phyloP scores from a whole-genome alignment of 2,797 vertebrate species.

The Scleropages formosus region DNA sequence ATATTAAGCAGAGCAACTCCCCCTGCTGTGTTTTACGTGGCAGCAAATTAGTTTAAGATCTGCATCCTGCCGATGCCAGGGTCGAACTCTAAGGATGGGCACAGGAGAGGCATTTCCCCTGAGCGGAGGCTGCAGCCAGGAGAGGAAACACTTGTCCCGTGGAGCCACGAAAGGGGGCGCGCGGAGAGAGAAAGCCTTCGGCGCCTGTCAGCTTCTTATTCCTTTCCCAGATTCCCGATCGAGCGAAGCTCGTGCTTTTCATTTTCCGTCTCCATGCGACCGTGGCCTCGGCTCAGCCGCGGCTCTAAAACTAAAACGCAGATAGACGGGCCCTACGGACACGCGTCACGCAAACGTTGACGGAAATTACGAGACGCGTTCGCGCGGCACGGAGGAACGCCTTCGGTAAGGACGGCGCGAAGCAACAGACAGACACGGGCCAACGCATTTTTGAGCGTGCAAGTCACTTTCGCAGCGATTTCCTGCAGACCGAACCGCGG shows the following conservation, averaged over 20 bases:
- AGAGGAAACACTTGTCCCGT: background rate
- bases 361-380: background rate
- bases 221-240: constrained; percentile 22
- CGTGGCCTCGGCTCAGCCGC: background rate
- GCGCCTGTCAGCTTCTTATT: background rate
- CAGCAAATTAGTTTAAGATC: constrained; percentile 47
- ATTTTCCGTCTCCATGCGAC: constrained; percentile 30
- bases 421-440: background rate
- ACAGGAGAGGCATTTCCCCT: background rate
- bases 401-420: background rate
- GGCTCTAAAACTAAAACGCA: constrained; percentile 16
- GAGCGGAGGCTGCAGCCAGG: background rate
- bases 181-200: background rate
- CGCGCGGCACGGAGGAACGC: background rate
- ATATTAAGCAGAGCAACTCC: constrained; percentile 36
- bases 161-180: background rate
- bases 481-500: background rate
- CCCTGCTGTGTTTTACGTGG: constrained; percentile 44
- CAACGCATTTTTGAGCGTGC: background rate
- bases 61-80: constrained; percentile 37
- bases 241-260: constrained; percentile 31
- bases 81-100: constrained; percentile 29
- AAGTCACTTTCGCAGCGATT: background rate
- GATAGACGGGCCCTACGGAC: constrained; percentile 25
- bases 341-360: constrained; percentile 2